These are phyloP conservation scores for Chrysotoxum bicinctum DNA, from an alignment of 2,888 invertebrate species.

Conservation along the genomic window DNA sequence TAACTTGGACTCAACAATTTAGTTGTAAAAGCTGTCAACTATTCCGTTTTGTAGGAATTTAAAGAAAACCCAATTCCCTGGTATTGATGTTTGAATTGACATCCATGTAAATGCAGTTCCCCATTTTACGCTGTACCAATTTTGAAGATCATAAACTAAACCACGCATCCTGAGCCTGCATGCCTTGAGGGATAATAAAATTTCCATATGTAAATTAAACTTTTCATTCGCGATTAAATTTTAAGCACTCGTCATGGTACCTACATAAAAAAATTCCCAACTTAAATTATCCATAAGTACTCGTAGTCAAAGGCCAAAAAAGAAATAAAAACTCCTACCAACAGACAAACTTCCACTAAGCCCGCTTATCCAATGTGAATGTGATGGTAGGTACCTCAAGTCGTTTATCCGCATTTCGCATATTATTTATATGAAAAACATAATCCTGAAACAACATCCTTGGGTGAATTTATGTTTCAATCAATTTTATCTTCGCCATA, in stretches of 20 bases:
- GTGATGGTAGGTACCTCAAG: not conserved
- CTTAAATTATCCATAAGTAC: not conserved
- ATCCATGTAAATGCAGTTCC: not conserved
- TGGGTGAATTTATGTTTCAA: slow-evolving; percentile 65
- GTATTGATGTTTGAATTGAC: no score
- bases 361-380: not conserved
- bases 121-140: not conserved
- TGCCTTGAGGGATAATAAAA: not conserved
- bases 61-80: no score
- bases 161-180: not conserved
- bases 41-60: no score
- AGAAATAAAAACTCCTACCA: not conserved
- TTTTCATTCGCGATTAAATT: not conserved
- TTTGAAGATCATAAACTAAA: not conserved
- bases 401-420: slow-evolving; percentile 16
- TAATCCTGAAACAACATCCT: slow-evolving; percentile 63
- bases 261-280: not conserved
- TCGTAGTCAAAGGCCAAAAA: not conserved
- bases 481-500: slow-evolving; percentile 53
- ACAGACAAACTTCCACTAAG: not conserved
- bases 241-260: not conserved
- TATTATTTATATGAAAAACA: slow-evolving; percentile 10
- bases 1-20: no score
- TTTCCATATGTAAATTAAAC: slow-evolving; percentile 11
- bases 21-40: no score